phyloP scores from a whole-genome alignment of 2,888 invertebrate species.

The Cyrtodaria siliqua region DNA sequence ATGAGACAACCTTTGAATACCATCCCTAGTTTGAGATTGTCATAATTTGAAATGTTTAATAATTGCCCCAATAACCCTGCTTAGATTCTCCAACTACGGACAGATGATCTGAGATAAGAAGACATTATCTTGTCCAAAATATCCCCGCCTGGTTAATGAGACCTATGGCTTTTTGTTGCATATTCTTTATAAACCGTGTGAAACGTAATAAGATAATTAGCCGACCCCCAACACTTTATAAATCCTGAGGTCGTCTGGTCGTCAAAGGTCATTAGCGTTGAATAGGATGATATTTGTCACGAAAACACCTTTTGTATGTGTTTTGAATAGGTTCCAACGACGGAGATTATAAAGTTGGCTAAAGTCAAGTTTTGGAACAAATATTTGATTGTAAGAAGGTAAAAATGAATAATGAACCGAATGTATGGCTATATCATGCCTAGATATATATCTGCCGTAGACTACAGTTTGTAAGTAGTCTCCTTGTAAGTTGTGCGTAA shows the following conservation, averaged over 20 bases:
- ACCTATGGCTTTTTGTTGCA: constrained; percentile 46
- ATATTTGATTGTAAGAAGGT: too few relatives aligned
- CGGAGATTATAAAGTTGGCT: constrained; percentile 11
- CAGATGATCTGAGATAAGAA: constrained; percentile 31
- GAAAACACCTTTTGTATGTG: constrained; percentile 53
- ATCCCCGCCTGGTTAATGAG: constrained; percentile 53
- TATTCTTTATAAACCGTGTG: constrained; percentile 51
- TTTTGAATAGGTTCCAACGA: constrained; percentile 51
- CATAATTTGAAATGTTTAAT: constrained; percentile 30
- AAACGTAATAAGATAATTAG: constrained; percentile 58
- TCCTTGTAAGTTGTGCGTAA: too few relatives aligned
- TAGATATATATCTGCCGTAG: too few relatives aligned
- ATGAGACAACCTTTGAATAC: constrained; percentile 40
- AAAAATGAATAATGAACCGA: too few relatives aligned
- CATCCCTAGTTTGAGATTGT: constrained; percentile 14
- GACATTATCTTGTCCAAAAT: constrained; percentile 44
- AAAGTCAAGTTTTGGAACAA: too few relatives aligned
- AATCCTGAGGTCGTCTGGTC: constrained; percentile 50
- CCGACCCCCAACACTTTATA: constrained; percentile 44
- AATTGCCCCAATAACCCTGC: constrained; percentile 17
- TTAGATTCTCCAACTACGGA: constrained; percentile 25
- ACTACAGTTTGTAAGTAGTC: too few relatives aligned
- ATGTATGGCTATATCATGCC: too few relatives aligned
- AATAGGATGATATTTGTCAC: constrained; percentile 46
- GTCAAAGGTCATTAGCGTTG: constrained; percentile 36